A percentile compares a stretch with the other conserved stretches of the same genome.
These are phyloP conservation scores for Pelodiscus sinensis DNA, from an alignment of 2,113 vertebrate species.

Conservation along the genomic window DNA sequence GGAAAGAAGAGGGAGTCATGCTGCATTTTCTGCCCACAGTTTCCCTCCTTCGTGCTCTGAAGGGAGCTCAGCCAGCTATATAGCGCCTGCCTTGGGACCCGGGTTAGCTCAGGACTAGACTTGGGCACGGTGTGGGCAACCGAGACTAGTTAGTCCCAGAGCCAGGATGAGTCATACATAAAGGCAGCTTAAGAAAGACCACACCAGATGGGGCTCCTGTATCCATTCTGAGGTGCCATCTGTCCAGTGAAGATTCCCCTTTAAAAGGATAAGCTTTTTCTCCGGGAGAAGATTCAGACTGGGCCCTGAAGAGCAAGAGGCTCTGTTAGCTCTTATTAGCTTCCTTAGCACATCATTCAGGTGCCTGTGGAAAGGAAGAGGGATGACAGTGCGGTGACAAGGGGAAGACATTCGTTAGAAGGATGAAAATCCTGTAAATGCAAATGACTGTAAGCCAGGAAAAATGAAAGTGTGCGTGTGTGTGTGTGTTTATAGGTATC, in stretches of 20 bases:
- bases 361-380: not conserved
- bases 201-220: fast-evolving
- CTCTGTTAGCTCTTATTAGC: not conserved
- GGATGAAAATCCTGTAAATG: not conserved
- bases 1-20: not conserved
- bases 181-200: fast-evolving
- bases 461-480: not conserved
- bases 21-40: not conserved
- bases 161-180: fast-evolving
- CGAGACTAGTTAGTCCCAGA: not conserved
- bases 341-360: fast-evolving
- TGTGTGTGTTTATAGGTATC: slow-evolving; percentile 26
- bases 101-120: not conserved
- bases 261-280: not conserved
- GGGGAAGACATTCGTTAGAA: not conserved
- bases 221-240: not conserved
- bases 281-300: not conserved
- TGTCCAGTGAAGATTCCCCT: not conserved
- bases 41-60: not conserved
- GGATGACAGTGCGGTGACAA: not conserved
- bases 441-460: not conserved
- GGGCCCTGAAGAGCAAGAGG: not conserved
- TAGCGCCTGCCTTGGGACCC: not conserved
- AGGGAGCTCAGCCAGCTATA: not conserved
- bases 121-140: not conserved